Evolutionary conservation across 2,797 vertebrate genomes (phyloP).

Genomic region (Gallinago nigripennis): DNA sequence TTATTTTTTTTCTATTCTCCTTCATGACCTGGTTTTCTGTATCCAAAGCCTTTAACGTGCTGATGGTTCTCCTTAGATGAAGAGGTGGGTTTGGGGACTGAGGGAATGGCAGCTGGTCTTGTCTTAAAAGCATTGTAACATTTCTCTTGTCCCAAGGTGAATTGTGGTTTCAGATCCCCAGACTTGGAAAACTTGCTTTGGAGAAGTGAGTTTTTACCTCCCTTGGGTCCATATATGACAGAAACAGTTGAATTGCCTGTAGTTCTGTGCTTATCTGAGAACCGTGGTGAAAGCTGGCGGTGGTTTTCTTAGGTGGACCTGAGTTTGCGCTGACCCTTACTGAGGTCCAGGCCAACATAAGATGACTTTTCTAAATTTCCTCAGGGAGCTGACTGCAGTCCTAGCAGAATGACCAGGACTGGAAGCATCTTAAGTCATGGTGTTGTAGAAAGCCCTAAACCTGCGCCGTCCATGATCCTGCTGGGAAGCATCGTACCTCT

Average conservation of each 20-base stretch:
- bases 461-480: background rate
- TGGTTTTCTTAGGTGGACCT: background rate
- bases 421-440: background rate
- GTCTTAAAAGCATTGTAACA: background rate
- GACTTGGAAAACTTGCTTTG: background rate
- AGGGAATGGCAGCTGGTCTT: accelerated
- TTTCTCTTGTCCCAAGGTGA: background rate
- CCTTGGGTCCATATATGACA: background rate
- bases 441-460: background rate
- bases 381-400: background rate
- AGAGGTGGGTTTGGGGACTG: background rate
- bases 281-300: background rate
- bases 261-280: background rate
- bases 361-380: background rate
- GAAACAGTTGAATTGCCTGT: background rate
- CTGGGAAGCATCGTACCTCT: background rate
- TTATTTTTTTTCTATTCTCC: background rate
- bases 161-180: background rate
- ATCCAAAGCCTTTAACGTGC: background rate
- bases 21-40: background rate
- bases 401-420: background rate
- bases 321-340: background rate
- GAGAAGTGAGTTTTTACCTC: background rate
- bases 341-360: background rate
- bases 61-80: background rate